Evolutionary conservation across 1,140 invertebrate genomes (phyloP).

Genomic region (Pinna nobilis): DNA sequence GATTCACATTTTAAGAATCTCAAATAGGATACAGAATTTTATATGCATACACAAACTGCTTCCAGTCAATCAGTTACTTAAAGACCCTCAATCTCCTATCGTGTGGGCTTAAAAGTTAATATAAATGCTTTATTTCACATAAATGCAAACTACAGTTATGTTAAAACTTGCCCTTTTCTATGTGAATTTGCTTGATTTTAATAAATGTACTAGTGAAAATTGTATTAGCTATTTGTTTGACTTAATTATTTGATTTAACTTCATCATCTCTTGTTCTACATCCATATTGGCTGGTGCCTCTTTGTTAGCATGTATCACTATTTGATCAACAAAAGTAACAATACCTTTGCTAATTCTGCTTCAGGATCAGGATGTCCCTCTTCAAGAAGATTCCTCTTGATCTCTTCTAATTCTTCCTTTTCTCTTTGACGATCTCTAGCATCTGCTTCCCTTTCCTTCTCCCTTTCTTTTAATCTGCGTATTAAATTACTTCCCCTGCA

Average conservation of each 20-base stretch:
- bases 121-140: too few relatives aligned
- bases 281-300: not conserved
- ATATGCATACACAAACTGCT: too few relatives aligned
- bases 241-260: not conserved
- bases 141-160: too few relatives aligned
- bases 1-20: too few relatives aligned
- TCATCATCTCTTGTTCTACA: not conserved
- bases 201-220: too few relatives aligned
- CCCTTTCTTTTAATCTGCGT: conserved; percentile 89
- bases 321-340: not conserved
- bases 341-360: conserved; percentile 86
- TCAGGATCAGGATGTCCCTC: conserved; percentile 88
- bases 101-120: too few relatives aligned
- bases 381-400: conserved; percentile 88
- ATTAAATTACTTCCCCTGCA: conserved; percentile 89
- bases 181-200: too few relatives aligned
- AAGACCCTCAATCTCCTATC: too few relatives aligned
- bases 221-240: too few relatives aligned
- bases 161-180: too few relatives aligned
- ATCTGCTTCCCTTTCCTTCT: conserved; percentile 94
- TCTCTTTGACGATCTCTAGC: conserved; percentile 91
- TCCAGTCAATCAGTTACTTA: too few relatives aligned
- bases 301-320: not conserved
- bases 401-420: conserved; percentile 92
- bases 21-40: too few relatives aligned